phyloP scores from a whole-genome alignment of 2,113 vertebrate species.

The Ageneiosus marmoratus region DNA sequence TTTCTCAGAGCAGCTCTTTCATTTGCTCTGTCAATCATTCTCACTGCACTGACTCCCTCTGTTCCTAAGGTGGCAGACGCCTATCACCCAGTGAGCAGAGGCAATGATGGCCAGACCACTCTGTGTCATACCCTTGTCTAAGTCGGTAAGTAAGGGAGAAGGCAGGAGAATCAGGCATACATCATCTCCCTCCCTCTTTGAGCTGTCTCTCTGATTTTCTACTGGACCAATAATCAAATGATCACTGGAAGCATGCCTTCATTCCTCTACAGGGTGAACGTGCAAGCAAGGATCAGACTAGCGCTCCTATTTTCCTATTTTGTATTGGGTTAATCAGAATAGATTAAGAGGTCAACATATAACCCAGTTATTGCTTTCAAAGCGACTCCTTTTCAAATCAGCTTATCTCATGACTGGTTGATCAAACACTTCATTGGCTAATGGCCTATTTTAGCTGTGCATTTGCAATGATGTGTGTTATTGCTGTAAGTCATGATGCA shows the following conservation, averaged over 20 bases:
- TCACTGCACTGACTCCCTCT: neutral
- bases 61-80: constrained; percentile 85
- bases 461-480: neutral
- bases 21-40: neutral
- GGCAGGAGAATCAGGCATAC: neutral
- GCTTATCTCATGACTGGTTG: too few relatives aligned
- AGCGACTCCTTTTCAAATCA: neutral
- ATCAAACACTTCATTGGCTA: neutral
- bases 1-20: neutral
- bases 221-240: neutral
- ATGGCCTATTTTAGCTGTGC: neutral
- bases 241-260: neutral
- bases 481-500: neutral
- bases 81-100: constrained; percentile 86
- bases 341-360: neutral
- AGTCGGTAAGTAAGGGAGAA: constrained; percentile 62
- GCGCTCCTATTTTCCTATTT: neutral
- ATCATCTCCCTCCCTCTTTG: neutral
- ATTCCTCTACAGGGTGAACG: neutral
- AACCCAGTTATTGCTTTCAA: neutral
- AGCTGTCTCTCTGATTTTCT: neutral
- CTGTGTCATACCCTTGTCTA: constrained; percentile 79
- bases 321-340: neutral
- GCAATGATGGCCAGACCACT: constrained; percentile 83
- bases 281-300: neutral